Evolutionary conservation across 2,888 invertebrate species (phyloP), one percentile per base, ranked within the genome.

Genomic region (Seira sanloemensis): DNA sequence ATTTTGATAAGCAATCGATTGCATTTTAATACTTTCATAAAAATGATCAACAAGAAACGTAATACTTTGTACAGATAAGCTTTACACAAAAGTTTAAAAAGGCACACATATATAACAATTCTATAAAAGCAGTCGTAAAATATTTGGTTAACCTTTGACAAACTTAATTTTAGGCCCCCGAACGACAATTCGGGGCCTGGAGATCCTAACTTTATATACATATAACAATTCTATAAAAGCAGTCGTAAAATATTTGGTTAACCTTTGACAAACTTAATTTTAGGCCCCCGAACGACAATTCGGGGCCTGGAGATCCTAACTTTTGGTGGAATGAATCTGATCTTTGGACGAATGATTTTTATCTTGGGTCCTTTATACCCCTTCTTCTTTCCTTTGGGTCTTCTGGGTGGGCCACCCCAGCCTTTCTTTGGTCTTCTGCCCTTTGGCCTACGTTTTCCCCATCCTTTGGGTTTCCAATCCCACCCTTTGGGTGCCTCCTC

Each of bases 231-330:
- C 19, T 19, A 66, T 25, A 27, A 65, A 12, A 66, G 9, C 25
- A 16, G 27, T 46, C 5, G n/a, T n/a, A n/a, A n/a, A 27, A 46
- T 37, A 37, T 75, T 23, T 75, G 62, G 46, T 72, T 76, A 82
- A 76, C 71, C 75, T 72, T 82, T 79, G 37, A 78, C 73, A 68
- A 78, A 62, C 37, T 66, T 81, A 26, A 85, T 0, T 54, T 80
- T 81, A 9, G 85, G 85, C 4, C 78, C 50, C 21, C 69, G 69
- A 4, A 85, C 65, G 7, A 81, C 50, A 19, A 85, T 67, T 9
- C 65, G 71, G 9, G 85, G 85, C 62, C 74, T 73, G 1, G 54
- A 54, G 25, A 85, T 18, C 37, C 46, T 77, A 23, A 85, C 58
- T 73, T 71, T 81, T 24, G 76, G 81, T 12, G 65, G 78, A 9